Percentiles rank a stretch among this genome's conserved stretches.
Conservation (phyloP, 2,797 vertebrate species). For the Arvicola amphibius region DNA sequence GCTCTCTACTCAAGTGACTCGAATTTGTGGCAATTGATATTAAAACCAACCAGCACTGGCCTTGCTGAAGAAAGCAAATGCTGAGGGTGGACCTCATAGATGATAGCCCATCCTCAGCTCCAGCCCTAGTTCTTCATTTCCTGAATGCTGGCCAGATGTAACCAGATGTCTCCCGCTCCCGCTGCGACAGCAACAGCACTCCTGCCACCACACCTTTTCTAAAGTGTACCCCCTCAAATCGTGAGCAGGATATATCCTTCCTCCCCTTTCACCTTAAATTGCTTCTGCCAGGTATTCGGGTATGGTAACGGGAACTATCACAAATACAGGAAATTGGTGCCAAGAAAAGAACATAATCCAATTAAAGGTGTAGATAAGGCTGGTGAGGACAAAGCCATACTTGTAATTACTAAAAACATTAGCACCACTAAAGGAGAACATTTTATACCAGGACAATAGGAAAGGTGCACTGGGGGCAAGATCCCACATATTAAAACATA, state of each 20-base stretch:
- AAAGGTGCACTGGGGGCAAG: neutral
- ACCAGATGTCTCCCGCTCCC: neutral
- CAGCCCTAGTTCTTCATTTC: neutral
- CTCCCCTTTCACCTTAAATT: neutral
- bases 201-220: neutral
- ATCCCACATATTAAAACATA: neutral
- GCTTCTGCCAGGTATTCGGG: neutral
- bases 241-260: neutral
- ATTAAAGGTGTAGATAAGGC: neutral
- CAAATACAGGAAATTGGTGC: neutral
- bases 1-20: neutral
- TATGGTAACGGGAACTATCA: neutral
- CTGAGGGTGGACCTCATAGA: neutral
- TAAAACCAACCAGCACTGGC: neutral
- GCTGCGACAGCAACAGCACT: neutral
- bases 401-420: neutral
- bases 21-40: neutral
- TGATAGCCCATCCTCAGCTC: neutral
- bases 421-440: no score
- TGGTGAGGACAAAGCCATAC: neutral
- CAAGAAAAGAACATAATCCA: neutral
- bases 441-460: neutral
- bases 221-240: neutral
- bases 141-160: neutral
- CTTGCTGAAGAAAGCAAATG: neutral